These are phyloP conservation scores for Arenicola marina DNA, from an alignment of 2,888 invertebrate genomes.

Conservation along the genomic window DNA sequence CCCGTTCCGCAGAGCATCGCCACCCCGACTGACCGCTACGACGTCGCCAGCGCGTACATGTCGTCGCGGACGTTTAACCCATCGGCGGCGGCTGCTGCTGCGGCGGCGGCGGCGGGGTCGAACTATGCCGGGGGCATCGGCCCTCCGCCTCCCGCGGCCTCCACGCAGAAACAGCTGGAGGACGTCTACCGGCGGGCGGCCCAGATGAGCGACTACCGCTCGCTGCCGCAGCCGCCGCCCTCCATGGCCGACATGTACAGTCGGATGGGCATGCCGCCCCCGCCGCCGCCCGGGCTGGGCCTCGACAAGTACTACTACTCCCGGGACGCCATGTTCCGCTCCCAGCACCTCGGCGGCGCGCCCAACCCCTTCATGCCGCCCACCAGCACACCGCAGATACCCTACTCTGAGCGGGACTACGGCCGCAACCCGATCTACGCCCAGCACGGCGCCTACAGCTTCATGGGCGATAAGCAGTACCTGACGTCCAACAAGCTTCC, in stretches of 20 bases:
- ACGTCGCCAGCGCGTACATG: slow-evolving; percentile 26
- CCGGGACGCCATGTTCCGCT: slow-evolving; percentile 52
- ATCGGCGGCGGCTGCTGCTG: no score
- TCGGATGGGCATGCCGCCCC: slow-evolving; percentile 44
- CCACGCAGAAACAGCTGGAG: slow-evolving; percentile 50
- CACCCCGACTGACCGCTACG: slow-evolving; percentile 1
- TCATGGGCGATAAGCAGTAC: slow-evolving; percentile 55
- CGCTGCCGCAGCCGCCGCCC: slow-evolving; percentile 43
- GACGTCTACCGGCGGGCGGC: slow-evolving; percentile 44
- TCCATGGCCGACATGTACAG: slow-evolving; percentile 47
- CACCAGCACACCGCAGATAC: slow-evolving; percentile 41
- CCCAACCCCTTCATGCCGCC: slow-evolving; percentile 54
- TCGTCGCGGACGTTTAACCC: slow-evolving; percentile 22
- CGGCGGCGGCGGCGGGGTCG: slow-evolving; percentile 8
- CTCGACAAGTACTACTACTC: slow-evolving; percentile 56
- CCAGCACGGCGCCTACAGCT: slow-evolving; percentile 52
- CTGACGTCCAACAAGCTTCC: slow-evolving; percentile 26
- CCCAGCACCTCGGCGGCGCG: slow-evolving; percentile 49
- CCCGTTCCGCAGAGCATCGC: not conserved
- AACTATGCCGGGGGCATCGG: not conserved
- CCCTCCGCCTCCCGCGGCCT: slow-evolving; percentile 4
- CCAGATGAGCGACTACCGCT: slow-evolving; percentile 48
- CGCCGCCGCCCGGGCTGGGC: slow-evolving; percentile 51
- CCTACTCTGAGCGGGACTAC: slow-evolving; percentile 45
- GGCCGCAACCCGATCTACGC: slow-evolving; percentile 48